Percentiles rank a stretch among this genome's conserved stretches.
Conservation (phyloP, 2,888 invertebrate genomes). For the Strigamia crassipes region DNA sequence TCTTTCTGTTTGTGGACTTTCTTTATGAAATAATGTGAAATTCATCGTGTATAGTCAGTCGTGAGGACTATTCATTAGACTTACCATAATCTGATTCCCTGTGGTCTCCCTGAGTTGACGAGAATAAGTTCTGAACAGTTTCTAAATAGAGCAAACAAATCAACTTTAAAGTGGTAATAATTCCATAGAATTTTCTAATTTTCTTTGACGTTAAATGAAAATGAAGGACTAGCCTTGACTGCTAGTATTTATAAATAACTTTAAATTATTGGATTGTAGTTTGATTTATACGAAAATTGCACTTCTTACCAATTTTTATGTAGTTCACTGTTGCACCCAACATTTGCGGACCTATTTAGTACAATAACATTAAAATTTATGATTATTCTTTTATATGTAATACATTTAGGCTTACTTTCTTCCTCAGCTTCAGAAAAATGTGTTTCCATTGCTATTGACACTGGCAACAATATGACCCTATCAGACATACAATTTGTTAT, state of each 20-base stretch:
- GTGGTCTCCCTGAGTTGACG: neutral
- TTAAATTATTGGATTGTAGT: too few relatives aligned
- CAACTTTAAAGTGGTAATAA: neutral
- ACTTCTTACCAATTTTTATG: neutral
- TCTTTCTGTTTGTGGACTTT: neutral
- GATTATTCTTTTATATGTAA: neutral
- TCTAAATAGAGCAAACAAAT: neutral
- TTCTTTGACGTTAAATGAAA: too few relatives aligned
- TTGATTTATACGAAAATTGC: neutral
- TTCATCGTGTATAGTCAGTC: neutral
- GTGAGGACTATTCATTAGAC: neutral
- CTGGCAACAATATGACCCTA: too few relatives aligned
- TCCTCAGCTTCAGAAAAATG: neutral
- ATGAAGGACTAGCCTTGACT: too few relatives aligned
- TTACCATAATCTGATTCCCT: neutral
- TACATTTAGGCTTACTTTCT: neutral
- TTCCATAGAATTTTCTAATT: neutral
- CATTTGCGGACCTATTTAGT: neutral
- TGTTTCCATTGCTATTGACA: too few relatives aligned
- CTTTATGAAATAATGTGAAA: neutral
- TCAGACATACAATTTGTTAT: too few relatives aligned
- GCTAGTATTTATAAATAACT: too few relatives aligned
- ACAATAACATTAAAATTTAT: neutral
- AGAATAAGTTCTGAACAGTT: neutral
- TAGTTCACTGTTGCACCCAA: neutral